phyloP scores from a whole-genome alignment of 2,797 vertebrate species.

The Brotula barbata region DNA sequence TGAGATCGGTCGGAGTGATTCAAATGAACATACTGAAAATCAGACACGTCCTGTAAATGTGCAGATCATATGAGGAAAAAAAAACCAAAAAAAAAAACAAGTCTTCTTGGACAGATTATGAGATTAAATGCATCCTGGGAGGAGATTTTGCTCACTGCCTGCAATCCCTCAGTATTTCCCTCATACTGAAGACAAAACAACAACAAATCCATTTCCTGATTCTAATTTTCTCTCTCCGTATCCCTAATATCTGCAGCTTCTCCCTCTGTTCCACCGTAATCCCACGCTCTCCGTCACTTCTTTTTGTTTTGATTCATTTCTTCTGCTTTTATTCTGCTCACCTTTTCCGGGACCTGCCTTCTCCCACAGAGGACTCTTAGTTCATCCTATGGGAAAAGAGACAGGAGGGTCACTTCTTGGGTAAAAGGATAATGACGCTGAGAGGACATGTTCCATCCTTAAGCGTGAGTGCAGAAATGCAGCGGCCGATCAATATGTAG shows the following conservation, averaged over 20 bases:
- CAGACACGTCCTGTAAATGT: too few species aligned
- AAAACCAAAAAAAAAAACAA: too few species aligned
- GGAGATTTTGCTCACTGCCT: too few species aligned
- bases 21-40: too few species aligned
- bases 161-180: not conserved
- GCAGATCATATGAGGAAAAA: too few species aligned
- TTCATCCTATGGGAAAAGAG: conserved; percentile 4
- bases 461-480: too few species aligned
- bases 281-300: conserved; percentile 29
- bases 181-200: not conserved
- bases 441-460: too few species aligned
- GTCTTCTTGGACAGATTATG: too few species aligned
- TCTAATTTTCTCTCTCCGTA: conserved; percentile 9
- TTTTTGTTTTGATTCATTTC: conserved; percentile 20
- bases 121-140: too few species aligned
- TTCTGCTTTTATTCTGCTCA: conserved; percentile 1
- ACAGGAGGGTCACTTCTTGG: conserved; percentile 1
- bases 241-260: conserved; percentile 23
- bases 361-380: conserved; percentile 3
- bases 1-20: not conserved
- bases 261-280: conserved; percentile 22
- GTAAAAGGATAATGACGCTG: conserved; percentile 14
- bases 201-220: not conserved
- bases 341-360: too few species aligned
- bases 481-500: too few species aligned